A percentile compares a stretch with the other conserved stretches of the same genome.
phyloP scores from a whole-genome alignment of 2,113 vertebrate genomes.

The Smithornis capensis region DNA sequence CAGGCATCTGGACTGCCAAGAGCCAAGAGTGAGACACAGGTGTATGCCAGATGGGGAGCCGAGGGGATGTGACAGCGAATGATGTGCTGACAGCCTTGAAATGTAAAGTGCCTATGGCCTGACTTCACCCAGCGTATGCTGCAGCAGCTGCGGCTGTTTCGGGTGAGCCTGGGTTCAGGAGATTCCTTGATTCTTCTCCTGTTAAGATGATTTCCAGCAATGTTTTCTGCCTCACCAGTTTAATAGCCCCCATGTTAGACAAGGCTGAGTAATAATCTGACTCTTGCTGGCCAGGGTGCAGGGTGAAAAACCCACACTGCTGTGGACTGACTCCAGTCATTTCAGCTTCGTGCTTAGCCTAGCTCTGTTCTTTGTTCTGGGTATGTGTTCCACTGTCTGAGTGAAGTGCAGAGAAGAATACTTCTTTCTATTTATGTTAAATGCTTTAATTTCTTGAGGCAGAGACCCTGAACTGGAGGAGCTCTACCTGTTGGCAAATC shows the following conservation, averaged over 20 bases:
- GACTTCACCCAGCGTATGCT: not conserved
- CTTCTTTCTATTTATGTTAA: not conserved
- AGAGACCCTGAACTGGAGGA: not conserved
- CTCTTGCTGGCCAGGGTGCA: not conserved
- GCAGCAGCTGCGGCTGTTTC: not conserved
- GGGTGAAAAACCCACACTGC: not conserved
- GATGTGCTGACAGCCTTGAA: constrained; percentile 19
- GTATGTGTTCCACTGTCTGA: not conserved
- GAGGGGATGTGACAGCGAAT: not conserved
- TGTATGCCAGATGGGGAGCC: constrained; percentile 22
- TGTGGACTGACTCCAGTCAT: not conserved
- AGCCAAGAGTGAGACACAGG: not conserved
- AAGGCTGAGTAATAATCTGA: not conserved
- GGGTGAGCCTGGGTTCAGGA: not conserved
- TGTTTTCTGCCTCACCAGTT: not conserved
- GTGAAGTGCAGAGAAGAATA: not conserved
- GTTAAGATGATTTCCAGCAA: not conserved
- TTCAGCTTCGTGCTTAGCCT: fast-evolving
- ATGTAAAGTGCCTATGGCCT: constrained; percentile 16
- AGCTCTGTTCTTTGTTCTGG: not conserved
- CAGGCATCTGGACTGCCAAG: not conserved
- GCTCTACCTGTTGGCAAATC: not conserved
- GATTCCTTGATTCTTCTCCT: not conserved
- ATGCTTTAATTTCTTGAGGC: not conserved
- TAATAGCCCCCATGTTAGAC: not conserved